Conservation (phyloP, 2,888 invertebrate genomes). For the Rutpela maculata region DNA sequence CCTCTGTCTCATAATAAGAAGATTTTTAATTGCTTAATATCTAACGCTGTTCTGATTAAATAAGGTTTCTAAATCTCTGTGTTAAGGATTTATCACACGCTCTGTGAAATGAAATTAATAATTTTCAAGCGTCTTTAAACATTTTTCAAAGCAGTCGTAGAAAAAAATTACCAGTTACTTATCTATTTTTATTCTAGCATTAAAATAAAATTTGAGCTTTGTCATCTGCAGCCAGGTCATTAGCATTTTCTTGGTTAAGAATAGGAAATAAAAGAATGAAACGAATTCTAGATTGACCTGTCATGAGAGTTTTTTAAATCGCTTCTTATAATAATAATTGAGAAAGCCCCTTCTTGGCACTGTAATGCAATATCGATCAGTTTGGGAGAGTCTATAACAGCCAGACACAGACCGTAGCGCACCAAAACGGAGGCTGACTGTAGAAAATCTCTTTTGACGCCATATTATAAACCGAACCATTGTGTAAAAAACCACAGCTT, state of each 20-base stretch:
- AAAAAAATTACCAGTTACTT: too few species aligned
- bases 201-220: too few species aligned
- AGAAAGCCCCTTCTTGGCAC: conserved; percentile 13
- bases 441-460: background rate
- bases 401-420: conserved; percentile 30
- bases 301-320: background rate
- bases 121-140: too few species aligned
- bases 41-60: too few species aligned
- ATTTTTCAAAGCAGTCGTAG: too few species aligned
- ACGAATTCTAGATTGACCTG: background rate
- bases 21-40: too few species aligned
- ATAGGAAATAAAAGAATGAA: background rate
- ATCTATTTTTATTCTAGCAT: too few species aligned
- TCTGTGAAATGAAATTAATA: too few species aligned
- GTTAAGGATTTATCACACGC: too few species aligned
- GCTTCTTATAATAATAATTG: background rate
- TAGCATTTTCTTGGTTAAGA: background rate
- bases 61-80: too few species aligned
- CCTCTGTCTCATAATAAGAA: too few species aligned
- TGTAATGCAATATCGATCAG: conserved; percentile 39
- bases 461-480: background rate
- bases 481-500: background rate
- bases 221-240: too few species aligned
- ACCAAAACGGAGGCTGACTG: conserved; percentile 5
- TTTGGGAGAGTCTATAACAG: conserved; percentile 34